Evolutionary conservation across 2,888 invertebrate genomes (phyloP).

Genomic region (Eugnorisma glareosa): DNA sequence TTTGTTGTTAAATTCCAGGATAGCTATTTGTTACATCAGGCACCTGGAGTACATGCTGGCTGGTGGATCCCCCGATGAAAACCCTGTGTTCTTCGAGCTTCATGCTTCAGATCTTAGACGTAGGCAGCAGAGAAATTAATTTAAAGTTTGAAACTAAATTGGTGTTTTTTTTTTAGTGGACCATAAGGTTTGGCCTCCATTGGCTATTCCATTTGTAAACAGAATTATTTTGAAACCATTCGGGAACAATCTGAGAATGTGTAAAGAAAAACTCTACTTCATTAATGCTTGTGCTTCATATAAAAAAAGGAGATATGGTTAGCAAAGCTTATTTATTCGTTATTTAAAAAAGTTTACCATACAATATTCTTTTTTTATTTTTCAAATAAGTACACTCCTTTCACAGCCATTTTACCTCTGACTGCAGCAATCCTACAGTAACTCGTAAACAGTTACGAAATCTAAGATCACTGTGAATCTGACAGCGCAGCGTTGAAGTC

Average conservation of each 20-base stretch:
- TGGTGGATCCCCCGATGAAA: constrained; percentile 82
- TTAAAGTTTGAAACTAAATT: neutral
- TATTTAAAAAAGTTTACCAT: constrained; percentile 9
- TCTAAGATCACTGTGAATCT: neutral
- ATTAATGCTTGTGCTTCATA: neutral
- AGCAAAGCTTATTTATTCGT: constrained; percentile 14
- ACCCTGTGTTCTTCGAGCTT: constrained; percentile 80
- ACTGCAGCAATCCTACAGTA: neutral
- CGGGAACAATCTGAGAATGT: neutral
- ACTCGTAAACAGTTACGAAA: neutral
- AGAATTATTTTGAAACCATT: neutral
- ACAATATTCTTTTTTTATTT: neutral
- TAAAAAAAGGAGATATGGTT: constrained; percentile 1
- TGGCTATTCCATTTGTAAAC: neutral
- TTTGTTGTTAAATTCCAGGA: constrained; percentile 81
- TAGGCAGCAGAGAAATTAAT: constrained; percentile 76
- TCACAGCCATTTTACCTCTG: neutral
- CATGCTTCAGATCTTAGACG: constrained; percentile 79
- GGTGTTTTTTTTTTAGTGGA: neutral
- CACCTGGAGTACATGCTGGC: constrained; percentile 92
- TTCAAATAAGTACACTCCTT: neutral
- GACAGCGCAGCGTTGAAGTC: neutral
- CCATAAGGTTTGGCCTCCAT: neutral
- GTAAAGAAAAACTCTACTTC: neutral
- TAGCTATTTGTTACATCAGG: constrained; percentile 94